Conservation (phyloP, 2,888 invertebrate species). For the Pyralis farinalis region DNA sequence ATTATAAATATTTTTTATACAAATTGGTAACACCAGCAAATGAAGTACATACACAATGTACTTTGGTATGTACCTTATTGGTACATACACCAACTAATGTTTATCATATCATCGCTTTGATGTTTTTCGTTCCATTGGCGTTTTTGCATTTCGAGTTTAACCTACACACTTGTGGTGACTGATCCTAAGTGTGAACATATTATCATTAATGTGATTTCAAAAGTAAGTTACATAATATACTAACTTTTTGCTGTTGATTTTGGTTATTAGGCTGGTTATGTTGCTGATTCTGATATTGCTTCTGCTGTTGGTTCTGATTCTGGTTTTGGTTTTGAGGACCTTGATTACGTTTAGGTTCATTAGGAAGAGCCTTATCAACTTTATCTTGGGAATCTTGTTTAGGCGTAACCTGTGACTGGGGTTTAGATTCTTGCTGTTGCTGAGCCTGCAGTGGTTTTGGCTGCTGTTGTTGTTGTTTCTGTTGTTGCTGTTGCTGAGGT, state of each 20-base stretch:
- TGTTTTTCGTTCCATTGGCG: too few species aligned
- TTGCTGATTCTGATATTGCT: constrained; percentile 25
- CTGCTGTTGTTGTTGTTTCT: constrained; percentile 25
- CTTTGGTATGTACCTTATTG: too few species aligned
- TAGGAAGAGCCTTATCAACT: constrained; percentile 46
- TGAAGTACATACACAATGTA: too few species aligned
- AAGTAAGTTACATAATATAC: too few species aligned
- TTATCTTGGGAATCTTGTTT: constrained; percentile 43
- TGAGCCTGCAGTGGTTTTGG: constrained; percentile 21
- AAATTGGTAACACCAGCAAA: too few species aligned
- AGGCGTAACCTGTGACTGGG: constrained; percentile 27
- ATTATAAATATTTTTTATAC: too few species aligned
- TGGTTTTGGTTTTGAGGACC: constrained; percentile 35
- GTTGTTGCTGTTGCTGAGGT: constrained; percentile 20
- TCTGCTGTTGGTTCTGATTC: constrained; percentile 27
- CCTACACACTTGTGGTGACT: too few species aligned
- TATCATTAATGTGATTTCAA: too few species aligned
- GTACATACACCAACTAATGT: too few species aligned
- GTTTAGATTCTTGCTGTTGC: constrained; percentile 26
- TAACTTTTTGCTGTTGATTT: constrained; percentile 42
- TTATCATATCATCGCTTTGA: too few species aligned
- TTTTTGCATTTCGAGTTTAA: too few species aligned
- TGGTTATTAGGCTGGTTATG: constrained; percentile 21
- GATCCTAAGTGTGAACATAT: too few species aligned
- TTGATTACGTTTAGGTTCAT: constrained; percentile 23